A percentile compares a stretch with the other conserved stretches of the same genome.
Conservation (phyloP, 2,888 invertebrate genomes). For the Watsonalla cultraria region DNA sequence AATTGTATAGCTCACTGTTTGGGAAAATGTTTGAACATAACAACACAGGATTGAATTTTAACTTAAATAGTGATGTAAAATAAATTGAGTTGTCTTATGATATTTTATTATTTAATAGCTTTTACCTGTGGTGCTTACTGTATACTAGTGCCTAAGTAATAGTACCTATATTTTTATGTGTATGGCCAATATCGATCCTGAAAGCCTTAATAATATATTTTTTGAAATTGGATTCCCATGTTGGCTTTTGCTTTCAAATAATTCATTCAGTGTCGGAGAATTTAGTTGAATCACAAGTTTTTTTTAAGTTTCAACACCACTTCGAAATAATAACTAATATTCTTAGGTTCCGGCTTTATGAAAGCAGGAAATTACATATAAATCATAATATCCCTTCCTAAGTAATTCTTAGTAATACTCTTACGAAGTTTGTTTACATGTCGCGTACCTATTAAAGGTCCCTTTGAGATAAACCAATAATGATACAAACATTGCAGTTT, state of each 20-base stretch:
- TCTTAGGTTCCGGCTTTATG: too few relatives aligned
- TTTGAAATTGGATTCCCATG: too few relatives aligned
- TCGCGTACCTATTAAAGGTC: background rate
- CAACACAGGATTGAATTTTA: conserved; percentile 56
- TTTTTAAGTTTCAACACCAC: too few relatives aligned
- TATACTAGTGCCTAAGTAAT: background rate
- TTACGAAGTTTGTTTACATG: conserved; percentile 3
- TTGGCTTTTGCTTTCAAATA: too few relatives aligned
- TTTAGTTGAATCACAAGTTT: too few relatives aligned
- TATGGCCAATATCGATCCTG: too few relatives aligned
- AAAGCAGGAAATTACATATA: too few relatives aligned
- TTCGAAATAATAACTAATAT: too few relatives aligned
- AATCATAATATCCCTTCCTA: too few relatives aligned
- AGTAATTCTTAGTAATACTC: conserved; percentile 3
- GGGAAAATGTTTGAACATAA: conserved; percentile 79
- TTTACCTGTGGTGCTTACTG: background rate
- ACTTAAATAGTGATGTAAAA: conserved; percentile 54
- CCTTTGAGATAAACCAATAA: background rate
- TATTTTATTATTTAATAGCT: background rate
- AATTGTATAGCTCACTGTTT: conserved; percentile 90
- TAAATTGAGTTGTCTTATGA: conserved; percentile 23
- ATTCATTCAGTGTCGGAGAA: too few relatives aligned
- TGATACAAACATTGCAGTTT: background rate
- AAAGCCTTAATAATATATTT: too few relatives aligned
- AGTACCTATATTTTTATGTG: too few relatives aligned